Percentiles rank a stretch among this genome's conserved stretches.
These are phyloP conservation scores for Polymixis lichenea DNA, from an alignment of 2,888 invertebrate species.

Conservation along the genomic window DNA sequence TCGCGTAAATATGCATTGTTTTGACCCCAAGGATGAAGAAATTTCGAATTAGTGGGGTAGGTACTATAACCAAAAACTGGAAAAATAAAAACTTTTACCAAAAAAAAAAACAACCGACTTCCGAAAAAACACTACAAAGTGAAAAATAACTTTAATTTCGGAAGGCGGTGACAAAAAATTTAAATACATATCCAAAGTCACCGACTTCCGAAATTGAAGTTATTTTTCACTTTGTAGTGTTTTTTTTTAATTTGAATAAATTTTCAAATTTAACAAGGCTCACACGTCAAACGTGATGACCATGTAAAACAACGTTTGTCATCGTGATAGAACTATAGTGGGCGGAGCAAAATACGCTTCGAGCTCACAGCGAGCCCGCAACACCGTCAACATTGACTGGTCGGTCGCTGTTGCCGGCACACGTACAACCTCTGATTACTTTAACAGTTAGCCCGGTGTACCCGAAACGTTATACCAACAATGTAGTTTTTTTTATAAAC, in stretches of 20 bases:
- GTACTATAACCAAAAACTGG: no score
- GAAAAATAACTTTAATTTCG: no score
- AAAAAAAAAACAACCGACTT: no score
- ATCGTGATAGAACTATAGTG: not conserved
- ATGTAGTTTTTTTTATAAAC: not conserved
- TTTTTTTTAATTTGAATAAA: not conserved
- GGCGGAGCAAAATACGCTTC: not conserved
- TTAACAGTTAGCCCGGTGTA: not conserved
- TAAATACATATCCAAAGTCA: no score
- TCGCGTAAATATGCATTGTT: no score
- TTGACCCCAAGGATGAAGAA: no score
- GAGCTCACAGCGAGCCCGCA: not conserved
- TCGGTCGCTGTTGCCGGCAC: not conserved
- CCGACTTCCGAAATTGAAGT: no score
- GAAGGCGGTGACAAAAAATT: no score
- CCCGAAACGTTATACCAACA: not conserved
- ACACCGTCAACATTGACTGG: not conserved
- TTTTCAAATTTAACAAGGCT: not conserved
- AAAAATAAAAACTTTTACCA: no score
- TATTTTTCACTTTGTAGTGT: no score
- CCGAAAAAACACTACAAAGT: no score
- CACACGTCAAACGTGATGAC: not conserved
- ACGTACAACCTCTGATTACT: not conserved
- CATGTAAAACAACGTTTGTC: not conserved
- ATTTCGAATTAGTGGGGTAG: no score